Evolutionary conservation across 2,113 vertebrate genomes (phyloP).

Genomic region (Elanoides forficatus): DNA sequence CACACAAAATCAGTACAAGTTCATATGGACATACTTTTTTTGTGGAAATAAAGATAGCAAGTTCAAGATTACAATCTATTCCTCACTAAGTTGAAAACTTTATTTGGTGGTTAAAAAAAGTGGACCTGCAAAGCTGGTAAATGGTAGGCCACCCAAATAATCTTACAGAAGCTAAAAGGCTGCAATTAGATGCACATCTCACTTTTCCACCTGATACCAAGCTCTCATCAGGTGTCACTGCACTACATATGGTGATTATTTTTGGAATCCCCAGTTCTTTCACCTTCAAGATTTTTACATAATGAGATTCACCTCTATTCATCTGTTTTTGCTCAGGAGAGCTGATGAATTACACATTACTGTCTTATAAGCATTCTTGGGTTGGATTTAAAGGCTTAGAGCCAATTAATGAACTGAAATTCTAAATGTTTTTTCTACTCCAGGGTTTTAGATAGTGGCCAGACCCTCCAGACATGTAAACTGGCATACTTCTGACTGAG

Average conservation of each 20-base stretch:
- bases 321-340: not conserved
- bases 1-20: not conserved
- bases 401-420: not conserved
- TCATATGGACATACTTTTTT: rapidly evolving
- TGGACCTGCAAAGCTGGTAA: not conserved
- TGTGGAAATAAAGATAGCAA: not conserved
- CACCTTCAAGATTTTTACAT: slow-evolving; percentile 26
- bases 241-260: slow-evolving; percentile 9
- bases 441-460: not conserved
- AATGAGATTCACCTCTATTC: not conserved
- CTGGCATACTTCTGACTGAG: not conserved
- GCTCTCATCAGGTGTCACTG: not conserved
- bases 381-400: not conserved
- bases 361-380: not conserved
- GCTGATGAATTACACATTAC: not conserved
- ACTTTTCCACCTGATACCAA: not conserved
- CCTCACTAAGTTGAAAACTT: not conserved
- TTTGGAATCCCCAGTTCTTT: slow-evolving; percentile 25
- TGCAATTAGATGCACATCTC: not conserved
- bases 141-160: not conserved
- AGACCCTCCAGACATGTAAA: not conserved
- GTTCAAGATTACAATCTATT: not conserved
- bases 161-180: not conserved
- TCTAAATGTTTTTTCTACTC: not conserved
- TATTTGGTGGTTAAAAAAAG: not conserved